A percentile compares a stretch with the other conserved stretches of the same genome.
Evolutionary conservation across 2,888 invertebrate genomes (phyloP).

Genomic region (Machimus rusticus): DNA sequence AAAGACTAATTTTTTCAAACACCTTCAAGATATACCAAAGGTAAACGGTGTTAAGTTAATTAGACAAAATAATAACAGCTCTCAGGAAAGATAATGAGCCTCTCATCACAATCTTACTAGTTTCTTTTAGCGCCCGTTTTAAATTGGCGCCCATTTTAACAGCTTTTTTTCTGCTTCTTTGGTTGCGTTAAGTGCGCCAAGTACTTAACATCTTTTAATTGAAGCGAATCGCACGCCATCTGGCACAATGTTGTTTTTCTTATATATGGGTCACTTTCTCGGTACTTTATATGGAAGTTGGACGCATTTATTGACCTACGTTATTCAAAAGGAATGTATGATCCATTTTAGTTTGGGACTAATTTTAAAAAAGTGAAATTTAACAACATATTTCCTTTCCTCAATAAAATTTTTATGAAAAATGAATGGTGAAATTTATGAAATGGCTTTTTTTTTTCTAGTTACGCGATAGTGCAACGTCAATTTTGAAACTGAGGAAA

Average conservation of each 20-base stretch:
- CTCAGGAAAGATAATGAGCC: neutral
- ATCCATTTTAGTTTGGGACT: neutral
- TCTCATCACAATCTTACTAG: neutral
- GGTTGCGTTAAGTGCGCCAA: neutral
- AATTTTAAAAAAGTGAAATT: neutral
- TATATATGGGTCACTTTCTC: neutral
- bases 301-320: neutral
- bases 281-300: neutral
- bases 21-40: neutral
- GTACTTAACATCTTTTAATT: neutral
- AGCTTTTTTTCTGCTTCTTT: neutral
- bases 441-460: neutral
- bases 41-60: neutral
- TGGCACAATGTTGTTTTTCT: neutral
- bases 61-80: neutral
- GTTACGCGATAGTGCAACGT: neutral
- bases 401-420: neutral
- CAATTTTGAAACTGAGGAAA: neutral
- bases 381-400: neutral
- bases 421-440: neutral
- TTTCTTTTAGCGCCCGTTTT: neutral
- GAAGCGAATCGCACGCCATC: neutral
- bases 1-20: neutral
- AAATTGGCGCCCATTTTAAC: neutral
- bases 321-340: neutral